phyloP scores from a whole-genome alignment of 2,888 invertebrate species.

The Sepiola atlantica region DNA sequence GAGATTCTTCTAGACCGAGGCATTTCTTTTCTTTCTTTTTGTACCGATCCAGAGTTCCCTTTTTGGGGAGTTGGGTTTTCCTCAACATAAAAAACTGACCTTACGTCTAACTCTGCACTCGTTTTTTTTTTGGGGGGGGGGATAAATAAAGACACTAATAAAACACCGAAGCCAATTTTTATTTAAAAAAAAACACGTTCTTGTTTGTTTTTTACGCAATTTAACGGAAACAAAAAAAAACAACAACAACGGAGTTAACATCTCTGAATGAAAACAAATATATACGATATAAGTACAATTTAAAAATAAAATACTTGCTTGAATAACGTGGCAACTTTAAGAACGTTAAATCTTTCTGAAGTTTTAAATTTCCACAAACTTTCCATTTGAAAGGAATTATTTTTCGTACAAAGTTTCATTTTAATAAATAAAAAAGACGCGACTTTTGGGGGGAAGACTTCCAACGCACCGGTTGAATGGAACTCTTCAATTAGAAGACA shows the following conservation, averaged over 20 bases:
- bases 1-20: no score
- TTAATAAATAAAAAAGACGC: not conserved
- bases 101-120: no score
- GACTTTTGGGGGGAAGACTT: not conserved
- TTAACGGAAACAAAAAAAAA: not conserved
- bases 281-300: not conserved
- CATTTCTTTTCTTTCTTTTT: no score
- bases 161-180: no score
- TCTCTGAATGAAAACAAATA: not conserved
- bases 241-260: not conserved
- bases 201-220: no score
- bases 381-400: not conserved
- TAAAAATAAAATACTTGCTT: constrained; percentile 38
- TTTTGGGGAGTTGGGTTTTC: no score
- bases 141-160: no score
- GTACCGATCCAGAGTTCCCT: no score
- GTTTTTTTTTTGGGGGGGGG: no score
- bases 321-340: constrained; percentile 49
- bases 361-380: constrained; percentile 48
- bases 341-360: constrained; percentile 50
- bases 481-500: not conserved
- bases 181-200: no score
- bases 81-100: no score
- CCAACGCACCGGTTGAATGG: not conserved
- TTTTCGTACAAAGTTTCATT: constrained; percentile 37